These are phyloP conservation scores for Choristoneura fumiferana DNA, from an alignment of 1,140 invertebrate species.

Conservation along the genomic window DNA sequence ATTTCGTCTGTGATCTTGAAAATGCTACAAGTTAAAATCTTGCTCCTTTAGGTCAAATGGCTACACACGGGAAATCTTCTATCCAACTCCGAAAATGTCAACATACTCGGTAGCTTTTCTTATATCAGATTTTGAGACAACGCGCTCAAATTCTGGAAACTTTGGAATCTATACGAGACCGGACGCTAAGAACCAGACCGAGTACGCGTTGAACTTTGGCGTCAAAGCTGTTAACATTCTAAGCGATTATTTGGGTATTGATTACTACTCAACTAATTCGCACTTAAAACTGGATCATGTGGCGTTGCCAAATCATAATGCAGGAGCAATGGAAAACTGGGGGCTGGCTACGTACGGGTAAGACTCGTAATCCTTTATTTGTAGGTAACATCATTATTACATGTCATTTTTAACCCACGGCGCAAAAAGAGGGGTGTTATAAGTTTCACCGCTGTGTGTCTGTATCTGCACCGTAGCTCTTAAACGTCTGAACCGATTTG, in stretches of 20 bases:
- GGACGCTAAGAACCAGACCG: constrained; percentile 83
- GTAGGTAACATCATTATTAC: too few relatives aligned
- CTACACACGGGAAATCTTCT: constrained; percentile 76
- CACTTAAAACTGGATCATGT: constrained; percentile 81
- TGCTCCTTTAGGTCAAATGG: constrained; percentile 59
- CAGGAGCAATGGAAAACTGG: constrained; percentile 88
- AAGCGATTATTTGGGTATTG: constrained; percentile 57
- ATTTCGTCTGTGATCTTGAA: too few relatives aligned
- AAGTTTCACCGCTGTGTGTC: too few relatives aligned
- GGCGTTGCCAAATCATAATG: constrained; percentile 84
- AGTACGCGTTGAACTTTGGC: constrained; percentile 60
- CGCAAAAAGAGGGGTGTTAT: too few relatives aligned
- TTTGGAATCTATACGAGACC: constrained; percentile 85
- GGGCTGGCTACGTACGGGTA: constrained; percentile 82
- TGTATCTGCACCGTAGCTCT: too few relatives aligned
- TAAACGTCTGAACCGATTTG: too few relatives aligned
- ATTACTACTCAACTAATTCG: constrained; percentile 65
- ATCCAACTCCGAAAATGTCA: constrained; percentile 87
- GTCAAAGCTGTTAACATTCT: constrained; percentile 68
- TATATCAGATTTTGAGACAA: constrained; percentile 76
- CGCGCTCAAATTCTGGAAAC: constrained; percentile 56
- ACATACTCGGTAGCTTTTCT: constrained; percentile 91
- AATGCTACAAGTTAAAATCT: too few relatives aligned
- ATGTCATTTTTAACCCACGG: too few relatives aligned
- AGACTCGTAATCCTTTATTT: too few relatives aligned